phyloP scores from a whole-genome alignment of 92 coral and sea anemone genomes.

The Micromussa lordhowensis region DNA sequence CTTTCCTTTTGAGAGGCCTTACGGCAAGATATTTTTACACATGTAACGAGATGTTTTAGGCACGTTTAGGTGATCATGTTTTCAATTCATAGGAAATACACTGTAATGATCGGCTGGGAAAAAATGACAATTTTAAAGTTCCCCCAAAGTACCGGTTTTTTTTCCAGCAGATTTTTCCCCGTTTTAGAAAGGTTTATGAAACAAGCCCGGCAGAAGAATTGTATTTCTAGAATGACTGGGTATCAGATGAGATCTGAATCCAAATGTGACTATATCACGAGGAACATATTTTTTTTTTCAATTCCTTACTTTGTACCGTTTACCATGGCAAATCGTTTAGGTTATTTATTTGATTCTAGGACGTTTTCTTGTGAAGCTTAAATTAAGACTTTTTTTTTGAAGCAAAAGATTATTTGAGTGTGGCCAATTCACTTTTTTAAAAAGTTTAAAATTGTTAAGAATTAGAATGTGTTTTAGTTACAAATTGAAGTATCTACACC shows the following conservation, averaged over 20 bases:
- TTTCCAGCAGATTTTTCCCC: background rate
- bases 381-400: background rate
- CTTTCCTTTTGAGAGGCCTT: slow-evolving; percentile 95
- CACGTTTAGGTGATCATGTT: background rate
- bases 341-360: background rate
- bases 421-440: background rate
- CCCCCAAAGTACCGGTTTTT: background rate
- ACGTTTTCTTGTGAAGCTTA: background rate
- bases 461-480: background rate
- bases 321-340: too few species aligned
- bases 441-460: too few species aligned
- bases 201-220: background rate
- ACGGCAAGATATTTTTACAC: slow-evolving; percentile 92
- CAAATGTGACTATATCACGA: background rate
- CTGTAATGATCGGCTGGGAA: background rate
- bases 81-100: background rate
- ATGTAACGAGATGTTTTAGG: slow-evolving; percentile 27
- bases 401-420: background rate
- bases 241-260: background rate
- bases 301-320: too few species aligned
- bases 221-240: background rate
- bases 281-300: too few species aligned
- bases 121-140: background rate
- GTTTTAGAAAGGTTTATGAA: background rate
- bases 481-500: background rate